phyloP scores from a whole-genome alignment of 2,113 vertebrate species.

The Pelecanus crispus region DNA sequence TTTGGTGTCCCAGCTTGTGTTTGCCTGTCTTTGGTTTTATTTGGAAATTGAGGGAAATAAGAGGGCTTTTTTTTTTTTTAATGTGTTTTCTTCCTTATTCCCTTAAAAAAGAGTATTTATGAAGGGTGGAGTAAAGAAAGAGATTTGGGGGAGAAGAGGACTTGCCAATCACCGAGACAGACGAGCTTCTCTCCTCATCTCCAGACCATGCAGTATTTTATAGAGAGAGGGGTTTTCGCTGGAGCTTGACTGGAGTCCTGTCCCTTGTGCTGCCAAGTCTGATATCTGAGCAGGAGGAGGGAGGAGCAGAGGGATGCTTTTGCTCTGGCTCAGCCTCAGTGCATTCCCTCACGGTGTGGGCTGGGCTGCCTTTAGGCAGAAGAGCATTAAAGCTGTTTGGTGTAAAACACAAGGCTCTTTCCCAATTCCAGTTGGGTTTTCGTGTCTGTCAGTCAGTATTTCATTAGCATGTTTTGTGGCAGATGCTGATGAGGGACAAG shows the following conservation, averaged over 20 bases:
- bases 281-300: constrained; percentile 22
- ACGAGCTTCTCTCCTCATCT: background rate
- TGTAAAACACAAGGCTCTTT: background rate
- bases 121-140: background rate
- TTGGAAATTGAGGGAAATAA: background rate
- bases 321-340: background rate
- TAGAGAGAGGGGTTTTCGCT: background rate
- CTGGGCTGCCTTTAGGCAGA: background rate
- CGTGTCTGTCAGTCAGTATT: background rate
- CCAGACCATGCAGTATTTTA: background rate
- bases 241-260: background rate
- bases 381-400: background rate
- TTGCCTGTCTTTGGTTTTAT: background rate
- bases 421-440: background rate
- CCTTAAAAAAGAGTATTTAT: background rate
- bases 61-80: background rate
- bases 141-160: background rate
- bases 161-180: background rate
- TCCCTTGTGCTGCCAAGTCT: background rate
- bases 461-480: background rate
- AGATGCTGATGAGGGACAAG: background rate
- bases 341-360: constrained; percentile 1
- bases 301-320: constrained; percentile 8
- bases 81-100: background rate
- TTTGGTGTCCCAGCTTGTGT: background rate